Base-by-base conservation (phyloP, 2,888 invertebrate genomes). In the Noctua pronuba region DNA sequence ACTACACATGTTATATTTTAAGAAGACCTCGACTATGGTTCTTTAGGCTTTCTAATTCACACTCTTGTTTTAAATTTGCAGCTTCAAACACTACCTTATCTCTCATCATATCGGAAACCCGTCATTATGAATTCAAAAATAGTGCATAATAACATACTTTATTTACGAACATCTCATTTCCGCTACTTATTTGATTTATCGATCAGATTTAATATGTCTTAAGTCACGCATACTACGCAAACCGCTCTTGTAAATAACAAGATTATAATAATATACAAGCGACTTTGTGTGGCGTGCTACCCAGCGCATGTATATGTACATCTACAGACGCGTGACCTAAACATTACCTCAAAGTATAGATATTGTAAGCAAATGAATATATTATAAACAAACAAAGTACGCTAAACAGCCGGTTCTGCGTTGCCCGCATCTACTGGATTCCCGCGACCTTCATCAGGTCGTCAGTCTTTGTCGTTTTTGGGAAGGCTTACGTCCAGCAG, bases 241-340 rank as follows among this genome's bases (percentile, higher is more conserved):
- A 58, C 10, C 31, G 38, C 24, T 71, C 64, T 78, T 69, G 41
- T 83, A 49, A 74, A 69, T 81, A 80, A 84, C 60, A 80, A 79
- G 80, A 84, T 81, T 80, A 80, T 84, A 41, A 41, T 41, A 41
- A 41, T 41, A 52, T 71, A 62, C 16, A 28, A 83, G n/a, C 68
- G 18, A 49, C 49, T 64, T 67, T 24, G 79, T 62, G 41, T 38
- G 55, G n/a, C 31, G 49, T 70, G 44, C 66, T 52, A 13, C 28
- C 55, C 49, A 78, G 41, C 62, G 28, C 44, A 74, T 62, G 16
- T 74, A 3, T 55, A 55, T 28, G 7, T 65, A 28, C n/a, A 35
- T 66, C 18, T 18, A 16, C 44, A 58, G 35, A 79, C 46, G 60
- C 46, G 80, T 80, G 80, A 84, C 71, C 52, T 84, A 79, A 38